Evolutionary conservation across 1,140 invertebrate genomes (phyloP).

Genomic region (Drosophila grimshawi): DNA sequence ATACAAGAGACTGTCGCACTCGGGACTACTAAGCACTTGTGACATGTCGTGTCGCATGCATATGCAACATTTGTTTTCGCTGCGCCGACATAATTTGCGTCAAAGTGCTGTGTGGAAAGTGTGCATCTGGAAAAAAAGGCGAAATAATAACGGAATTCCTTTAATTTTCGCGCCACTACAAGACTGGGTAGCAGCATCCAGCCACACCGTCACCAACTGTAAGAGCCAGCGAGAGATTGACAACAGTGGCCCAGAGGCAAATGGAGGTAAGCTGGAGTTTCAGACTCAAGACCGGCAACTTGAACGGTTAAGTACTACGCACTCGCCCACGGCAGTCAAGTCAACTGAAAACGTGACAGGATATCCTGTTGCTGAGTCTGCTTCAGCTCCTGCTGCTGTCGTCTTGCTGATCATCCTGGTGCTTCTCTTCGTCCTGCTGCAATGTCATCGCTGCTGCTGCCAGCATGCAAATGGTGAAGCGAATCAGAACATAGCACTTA

Average conservation of each 20-base stretch:
- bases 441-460: not conserved
- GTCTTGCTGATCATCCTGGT: conserved; percentile 51
- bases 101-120: conserved; percentile 70
- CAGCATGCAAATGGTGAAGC: conserved; percentile 69
- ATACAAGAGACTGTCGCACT: conserved; percentile 60
- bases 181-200: conserved; percentile 38
- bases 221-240: conserved; percentile 66
- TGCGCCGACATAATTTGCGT: conserved; percentile 77
- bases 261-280: conserved; percentile 29
- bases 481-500: conserved; percentile 65
- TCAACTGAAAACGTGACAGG: conserved; percentile 82
- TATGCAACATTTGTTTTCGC: conserved; percentile 81
- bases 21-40: conserved; percentile 77
- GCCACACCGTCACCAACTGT: conserved; percentile 2
- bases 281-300: conserved; percentile 58
- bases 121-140: conserved; percentile 64
- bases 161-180: conserved; percentile 78
- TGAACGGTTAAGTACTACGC: conserved; percentile 79
- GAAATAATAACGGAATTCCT: conserved; percentile 82
- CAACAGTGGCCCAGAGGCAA: conserved; percentile 70
- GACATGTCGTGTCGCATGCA: conserved; percentile 74
- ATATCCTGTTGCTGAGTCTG: conserved; percentile 67
- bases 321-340: conserved; percentile 76
- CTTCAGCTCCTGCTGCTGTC: conserved; percentile 12
- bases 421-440: not conserved